Conservation (phyloP, 2,797 vertebrate genomes). For the Gorsachius magnificus region DNA sequence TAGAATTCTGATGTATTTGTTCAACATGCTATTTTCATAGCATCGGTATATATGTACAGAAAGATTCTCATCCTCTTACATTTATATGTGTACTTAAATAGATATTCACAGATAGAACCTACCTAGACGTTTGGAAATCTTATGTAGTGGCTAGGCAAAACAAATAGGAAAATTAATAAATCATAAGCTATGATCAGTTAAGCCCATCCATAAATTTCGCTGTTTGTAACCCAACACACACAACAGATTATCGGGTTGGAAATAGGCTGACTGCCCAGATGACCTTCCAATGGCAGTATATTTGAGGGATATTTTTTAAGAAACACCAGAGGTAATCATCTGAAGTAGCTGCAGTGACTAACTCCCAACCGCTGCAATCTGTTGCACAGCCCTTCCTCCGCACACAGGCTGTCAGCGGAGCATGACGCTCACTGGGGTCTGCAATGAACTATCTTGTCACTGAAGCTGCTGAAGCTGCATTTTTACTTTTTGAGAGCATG, state of each 20-base stretch:
- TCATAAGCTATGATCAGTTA: not conserved
- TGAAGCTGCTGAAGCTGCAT: not conserved
- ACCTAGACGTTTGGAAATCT: not conserved
- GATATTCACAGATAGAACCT: not conserved
- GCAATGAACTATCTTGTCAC: not conserved
- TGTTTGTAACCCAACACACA: not conserved
- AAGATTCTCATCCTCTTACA: not conserved
- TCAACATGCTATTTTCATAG: not conserved
- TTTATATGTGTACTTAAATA: not conserved
- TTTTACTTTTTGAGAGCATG: not conserved
- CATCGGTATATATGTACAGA: not conserved
- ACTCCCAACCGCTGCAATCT: not conserved
- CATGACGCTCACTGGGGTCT: not conserved
- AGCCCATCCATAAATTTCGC: not conserved
- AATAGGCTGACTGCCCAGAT: not conserved
- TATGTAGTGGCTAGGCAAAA: not conserved
- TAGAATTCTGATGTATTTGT: not conserved
- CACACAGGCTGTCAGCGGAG: not conserved
- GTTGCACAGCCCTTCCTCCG: not conserved
- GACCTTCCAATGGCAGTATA: not conserved
- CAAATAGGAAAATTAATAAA: not conserved
- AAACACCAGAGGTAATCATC: not conserved
- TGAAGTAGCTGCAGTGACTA: not conserved
- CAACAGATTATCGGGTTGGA: not conserved
- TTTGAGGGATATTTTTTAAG: not conserved